Conservation (phyloP, 2,113 vertebrate species). For the Tragelaphus scriptus region DNA sequence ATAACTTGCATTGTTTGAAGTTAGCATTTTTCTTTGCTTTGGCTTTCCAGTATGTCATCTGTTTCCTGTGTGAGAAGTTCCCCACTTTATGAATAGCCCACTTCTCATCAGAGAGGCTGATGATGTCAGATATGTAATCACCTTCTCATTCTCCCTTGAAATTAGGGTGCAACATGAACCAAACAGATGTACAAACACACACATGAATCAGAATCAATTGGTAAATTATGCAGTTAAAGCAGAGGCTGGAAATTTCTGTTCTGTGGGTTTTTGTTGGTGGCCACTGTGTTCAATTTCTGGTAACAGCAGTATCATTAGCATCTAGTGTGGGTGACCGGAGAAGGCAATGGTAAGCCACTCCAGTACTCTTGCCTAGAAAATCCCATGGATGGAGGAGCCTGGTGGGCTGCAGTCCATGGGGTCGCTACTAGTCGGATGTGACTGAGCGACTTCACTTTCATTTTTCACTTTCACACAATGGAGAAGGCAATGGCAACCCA, state of each 20-base stretch:
- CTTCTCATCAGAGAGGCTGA: not conserved
- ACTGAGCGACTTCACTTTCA: no score
- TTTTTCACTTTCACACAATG: no score
- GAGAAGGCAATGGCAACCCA: no score
- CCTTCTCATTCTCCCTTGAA: not conserved
- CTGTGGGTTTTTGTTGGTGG: not conserved
- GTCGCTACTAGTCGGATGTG: no score
- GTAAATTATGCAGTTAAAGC: not conserved
- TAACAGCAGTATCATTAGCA: not conserved
- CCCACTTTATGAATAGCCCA: not conserved
- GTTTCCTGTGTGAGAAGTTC: no score
- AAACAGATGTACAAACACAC: not conserved
- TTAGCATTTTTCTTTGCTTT: no score
- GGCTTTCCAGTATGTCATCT: no score
- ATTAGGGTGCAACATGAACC: not conserved
- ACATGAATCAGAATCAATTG: not conserved
- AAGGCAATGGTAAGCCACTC: no score
- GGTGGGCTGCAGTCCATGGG: no score
- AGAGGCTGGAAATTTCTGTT: not conserved
- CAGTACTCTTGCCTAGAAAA: no score
- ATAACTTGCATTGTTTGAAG: not conserved
- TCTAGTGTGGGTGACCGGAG: not conserved
- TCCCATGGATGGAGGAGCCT: no score
- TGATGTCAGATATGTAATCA: not conserved
- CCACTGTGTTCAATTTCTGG: not conserved